A percentile compares a stretch with the other conserved stretches of the same genome.
These are phyloP conservation scores for Amblyjoppa fuscipennis DNA, from an alignment of 2,888 invertebrate species.

Conservation along the genomic window DNA sequence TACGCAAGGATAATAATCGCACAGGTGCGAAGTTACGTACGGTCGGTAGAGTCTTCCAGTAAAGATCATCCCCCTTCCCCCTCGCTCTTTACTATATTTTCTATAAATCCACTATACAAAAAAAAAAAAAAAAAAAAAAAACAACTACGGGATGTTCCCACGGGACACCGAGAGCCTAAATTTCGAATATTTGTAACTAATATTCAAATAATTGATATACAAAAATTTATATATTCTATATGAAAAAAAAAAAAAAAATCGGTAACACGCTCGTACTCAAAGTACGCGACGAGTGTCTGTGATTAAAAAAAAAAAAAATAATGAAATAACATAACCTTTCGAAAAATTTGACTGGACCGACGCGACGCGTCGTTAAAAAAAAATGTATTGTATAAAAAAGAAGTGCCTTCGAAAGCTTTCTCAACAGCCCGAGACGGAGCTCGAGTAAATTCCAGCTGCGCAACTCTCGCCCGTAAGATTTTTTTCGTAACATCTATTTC, in stretches of 20 bases:
- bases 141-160: constrained; percentile 9
- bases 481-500: background rate
- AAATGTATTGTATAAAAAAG: background rate
- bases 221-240: constrained; percentile 42
- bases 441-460: background rate
- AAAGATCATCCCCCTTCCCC: background rate
- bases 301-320: background rate
- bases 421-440: background rate
- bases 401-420: constrained; percentile 68
- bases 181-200: constrained; percentile 38
- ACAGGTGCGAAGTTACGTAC: background rate
- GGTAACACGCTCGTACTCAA: constrained; percentile 54
- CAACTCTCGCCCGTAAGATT: background rate
- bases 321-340: constrained; percentile 26
- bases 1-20: constrained; percentile 20
- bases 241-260: constrained; percentile 8
- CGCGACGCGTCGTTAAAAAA: constrained; percentile 59
- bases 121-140: constrained; percentile 26
- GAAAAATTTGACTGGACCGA: constrained; percentile 52
- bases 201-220: constrained; percentile 39
- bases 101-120: constrained; percentile 26
- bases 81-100: constrained; percentile 34
- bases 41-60: constrained; percentile 42
- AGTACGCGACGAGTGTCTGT: constrained; percentile 57
- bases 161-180: background rate